Base-by-base conservation (phyloP, 2,113 vertebrate species). In the Cyanoderma ruficeps region DNA sequence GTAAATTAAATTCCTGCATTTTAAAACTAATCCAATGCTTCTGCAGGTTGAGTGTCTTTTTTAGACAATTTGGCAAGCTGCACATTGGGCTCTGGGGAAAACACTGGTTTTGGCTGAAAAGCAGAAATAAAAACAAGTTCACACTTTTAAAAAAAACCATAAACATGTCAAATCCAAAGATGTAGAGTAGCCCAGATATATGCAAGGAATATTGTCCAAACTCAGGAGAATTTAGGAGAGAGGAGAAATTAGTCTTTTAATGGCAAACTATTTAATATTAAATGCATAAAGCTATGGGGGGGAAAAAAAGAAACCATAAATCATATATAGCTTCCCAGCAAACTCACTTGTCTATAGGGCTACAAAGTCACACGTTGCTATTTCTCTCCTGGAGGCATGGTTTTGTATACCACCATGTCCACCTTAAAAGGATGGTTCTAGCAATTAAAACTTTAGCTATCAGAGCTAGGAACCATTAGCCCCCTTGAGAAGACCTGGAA, bases 111-210 rank as follows among this genome's bases (percentile, higher is more conserved):
- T 23, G 47, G 8, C 49, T 5, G 3, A 60, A 52, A 9, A 78
- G 9, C 35, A 77, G 44, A 35, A 52, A 25, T 22, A 27, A 53
- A 53, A 79, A 82, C 15, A 56, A 52, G 44, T 11, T 53, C 11
- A 50, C 4, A 13, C 9, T 50, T 60, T 11, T 23, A 71, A 86
- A 57, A 79, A 2, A 19, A 56, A 56, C 8, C 37, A 37, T 37
- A 37, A 37, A 37, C 10, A 37, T 13, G 6, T 37, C 22, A 52
- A 69, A 3, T 31, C 23, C 17, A 50, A 68, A 81, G 44, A 33
- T 0, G 0, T 4, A 47, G 35, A 74, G 13, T 10, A 52, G 23
- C 28, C 15, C 16, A 89, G 33, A 41, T 33, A 31, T 19, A 39
- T 15, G 16, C 24, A 9, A 61, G 15, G 16, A 93, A 27, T 3